phyloP scores from a whole-genome alignment of 1,140 invertebrate species.

The Orchesella cincta region DNA sequence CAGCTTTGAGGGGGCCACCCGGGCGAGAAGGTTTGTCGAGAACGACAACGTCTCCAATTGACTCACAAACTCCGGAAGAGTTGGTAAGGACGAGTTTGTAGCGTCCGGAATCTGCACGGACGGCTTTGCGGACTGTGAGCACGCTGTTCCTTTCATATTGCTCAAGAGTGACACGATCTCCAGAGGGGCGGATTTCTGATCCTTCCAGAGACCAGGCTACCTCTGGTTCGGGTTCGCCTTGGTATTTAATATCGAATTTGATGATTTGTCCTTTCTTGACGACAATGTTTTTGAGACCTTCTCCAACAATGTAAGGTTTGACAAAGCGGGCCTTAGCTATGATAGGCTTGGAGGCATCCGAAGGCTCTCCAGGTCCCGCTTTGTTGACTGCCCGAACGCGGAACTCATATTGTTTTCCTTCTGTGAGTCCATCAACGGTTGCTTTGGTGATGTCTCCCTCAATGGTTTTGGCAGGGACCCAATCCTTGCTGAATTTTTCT shows the following conservation, averaged over 20 bases:
- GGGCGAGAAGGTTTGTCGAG: slow-evolving; percentile 84
- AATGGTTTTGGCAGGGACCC: slow-evolving; percentile 78
- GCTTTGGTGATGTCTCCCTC: slow-evolving; percentile 72
- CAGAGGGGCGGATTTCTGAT: slow-evolving; percentile 71
- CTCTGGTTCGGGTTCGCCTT: slow-evolving; percentile 90
- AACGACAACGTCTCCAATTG: slow-evolving; percentile 81
- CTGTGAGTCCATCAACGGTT: slow-evolving; percentile 86
- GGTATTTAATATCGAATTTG: slow-evolving; percentile 90
- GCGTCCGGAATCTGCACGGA: slow-evolving; percentile 84
- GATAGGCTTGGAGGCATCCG: slow-evolving; percentile 90
- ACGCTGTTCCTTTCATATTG: slow-evolving; percentile 89
- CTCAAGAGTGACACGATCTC: slow-evolving; percentile 73
- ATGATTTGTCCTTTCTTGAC: slow-evolving; percentile 93
- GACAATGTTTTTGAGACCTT: slow-evolving; percentile 79
- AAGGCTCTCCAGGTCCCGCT: slow-evolving; percentile 78
- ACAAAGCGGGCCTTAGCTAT: slow-evolving; percentile 94
- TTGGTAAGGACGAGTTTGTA: slow-evolving; percentile 84
- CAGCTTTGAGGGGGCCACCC: slow-evolving; percentile 78
- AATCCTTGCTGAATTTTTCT: slow-evolving; percentile 88
- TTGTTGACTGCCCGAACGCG: slow-evolving; percentile 93
- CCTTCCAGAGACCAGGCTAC: slow-evolving; percentile 77
- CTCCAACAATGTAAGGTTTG: slow-evolving; percentile 88
- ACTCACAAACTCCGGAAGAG: slow-evolving; percentile 79
- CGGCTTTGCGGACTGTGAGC: slow-evolving; percentile 81
- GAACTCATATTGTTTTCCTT: slow-evolving; percentile 93